Evolutionary conservation across 1,140 invertebrate species (phyloP).

Genomic region (Drosophila serrata): DNA sequence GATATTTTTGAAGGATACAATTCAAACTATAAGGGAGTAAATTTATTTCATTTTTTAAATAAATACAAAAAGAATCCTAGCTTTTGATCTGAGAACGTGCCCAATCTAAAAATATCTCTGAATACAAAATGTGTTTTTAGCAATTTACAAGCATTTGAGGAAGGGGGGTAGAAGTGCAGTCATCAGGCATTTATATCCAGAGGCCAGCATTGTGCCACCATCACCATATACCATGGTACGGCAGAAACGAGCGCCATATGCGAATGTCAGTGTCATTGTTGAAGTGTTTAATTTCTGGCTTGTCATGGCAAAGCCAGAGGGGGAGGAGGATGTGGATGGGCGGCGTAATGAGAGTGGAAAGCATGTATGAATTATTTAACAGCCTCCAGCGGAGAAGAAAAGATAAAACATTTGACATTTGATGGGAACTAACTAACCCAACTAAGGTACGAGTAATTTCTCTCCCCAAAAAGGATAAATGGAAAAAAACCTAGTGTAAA

Average conservation of each 20-base stretch:
- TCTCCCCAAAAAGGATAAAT: background rate
- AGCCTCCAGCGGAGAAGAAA: constrained; percentile 8
- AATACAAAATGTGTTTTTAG: constrained; percentile 3
- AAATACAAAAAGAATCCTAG: too few relatives aligned
- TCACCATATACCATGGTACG: constrained; percentile 7
- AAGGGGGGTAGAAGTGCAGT: constrained; percentile 6
- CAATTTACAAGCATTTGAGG: constrained; percentile 6
- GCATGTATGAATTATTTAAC: constrained; percentile 16
- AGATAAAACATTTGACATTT: constrained; percentile 23
- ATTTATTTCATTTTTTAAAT: too few relatives aligned
- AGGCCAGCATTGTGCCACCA: constrained; percentile 4
- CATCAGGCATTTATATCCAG: constrained; percentile 3
- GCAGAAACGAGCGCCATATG: constrained; percentile 7
- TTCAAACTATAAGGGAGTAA: too few relatives aligned
- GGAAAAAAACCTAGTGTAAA: background rate
- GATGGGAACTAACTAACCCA: constrained; percentile 7
- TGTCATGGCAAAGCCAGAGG: background rate
- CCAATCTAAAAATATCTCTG: background rate
- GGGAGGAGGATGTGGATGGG: background rate
- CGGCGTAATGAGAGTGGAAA: constrained; percentile 7
- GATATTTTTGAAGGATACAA: too few relatives aligned
- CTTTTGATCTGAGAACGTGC: background rate
- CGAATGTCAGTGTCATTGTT: constrained; percentile 14
- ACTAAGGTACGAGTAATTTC: background rate
- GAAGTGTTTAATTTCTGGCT: constrained; percentile 20